Evolutionary conservation across 1,140 invertebrate genomes (phyloP).

Genomic region (Olivierus martensii): DNA sequence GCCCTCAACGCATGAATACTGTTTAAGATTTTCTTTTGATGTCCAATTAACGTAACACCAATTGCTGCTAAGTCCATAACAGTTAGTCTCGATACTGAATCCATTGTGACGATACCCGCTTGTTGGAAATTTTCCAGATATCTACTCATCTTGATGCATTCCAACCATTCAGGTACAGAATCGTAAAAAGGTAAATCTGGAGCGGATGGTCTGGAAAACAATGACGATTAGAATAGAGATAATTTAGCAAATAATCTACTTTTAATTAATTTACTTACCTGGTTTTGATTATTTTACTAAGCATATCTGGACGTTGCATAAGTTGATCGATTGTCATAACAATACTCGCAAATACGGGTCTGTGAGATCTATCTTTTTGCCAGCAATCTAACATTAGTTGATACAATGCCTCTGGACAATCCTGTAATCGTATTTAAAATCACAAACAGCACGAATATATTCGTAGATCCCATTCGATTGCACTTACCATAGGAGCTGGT

Average conservation of each 20-base stretch:
- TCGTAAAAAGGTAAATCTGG: slow-evolving; percentile 78
- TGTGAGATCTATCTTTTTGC: slow-evolving; percentile 93
- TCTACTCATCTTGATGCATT: slow-evolving; percentile 89
- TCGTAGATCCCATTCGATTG: no score
- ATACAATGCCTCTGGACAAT: slow-evolving; percentile 67
- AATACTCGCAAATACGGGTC: slow-evolving; percentile 90
- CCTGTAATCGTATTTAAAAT: slow-evolving; percentile 24
- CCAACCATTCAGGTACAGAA: slow-evolving; percentile 87
- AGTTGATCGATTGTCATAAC: slow-evolving; percentile 91
- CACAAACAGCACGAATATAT: no score
- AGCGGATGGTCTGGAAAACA: slow-evolving; percentile 28
- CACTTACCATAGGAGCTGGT: slow-evolving; percentile 72
- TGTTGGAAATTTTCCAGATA: slow-evolving; percentile 86
- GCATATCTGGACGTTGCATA: slow-evolving; percentile 76
- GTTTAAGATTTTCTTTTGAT: slow-evolving; percentile 97
- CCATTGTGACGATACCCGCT: slow-evolving; percentile 68
- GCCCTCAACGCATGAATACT: slow-evolving; percentile 80
- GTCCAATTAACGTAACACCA: slow-evolving; percentile 88
- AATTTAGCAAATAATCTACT: no score
- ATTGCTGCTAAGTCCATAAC: slow-evolving; percentile 80
- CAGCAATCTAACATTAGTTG: slow-evolving; percentile 98
- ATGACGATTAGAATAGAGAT: no score
- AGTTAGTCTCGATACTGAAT: slow-evolving; percentile 71
- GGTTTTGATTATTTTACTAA: slow-evolving; percentile 75
- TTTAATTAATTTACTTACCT: slow-evolving; percentile 45